Evolutionary conservation across 2,888 invertebrate species (phyloP).

Genomic region (Drosophila mettleri): DNA sequence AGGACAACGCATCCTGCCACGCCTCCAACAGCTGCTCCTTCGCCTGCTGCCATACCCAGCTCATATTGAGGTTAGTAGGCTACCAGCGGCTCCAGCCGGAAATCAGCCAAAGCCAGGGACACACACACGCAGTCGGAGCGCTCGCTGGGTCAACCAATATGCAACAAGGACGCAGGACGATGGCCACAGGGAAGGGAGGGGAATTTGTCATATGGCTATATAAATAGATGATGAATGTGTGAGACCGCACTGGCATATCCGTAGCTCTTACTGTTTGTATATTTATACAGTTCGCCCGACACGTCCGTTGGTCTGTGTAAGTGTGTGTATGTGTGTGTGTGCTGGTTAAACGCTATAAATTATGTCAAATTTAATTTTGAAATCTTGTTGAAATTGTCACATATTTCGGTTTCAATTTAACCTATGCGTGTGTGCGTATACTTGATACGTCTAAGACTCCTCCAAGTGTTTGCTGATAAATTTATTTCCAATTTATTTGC

Average conservation of each 20-base stretch:
- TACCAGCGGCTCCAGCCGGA: slow-evolving; percentile 52
- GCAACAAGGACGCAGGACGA: slow-evolving; percentile 7
- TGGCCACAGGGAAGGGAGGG: not conserved
- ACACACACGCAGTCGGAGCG: slow-evolving; percentile 15
- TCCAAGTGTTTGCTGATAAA: slow-evolving; percentile 3
- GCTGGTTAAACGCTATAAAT: slow-evolving; percentile 50
- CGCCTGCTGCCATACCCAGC: not conserved
- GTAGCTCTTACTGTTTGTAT: slow-evolving; percentile 36
- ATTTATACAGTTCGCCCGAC: slow-evolving; percentile 37
- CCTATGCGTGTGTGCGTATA: slow-evolving; percentile 2
- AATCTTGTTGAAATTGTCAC: slow-evolving; percentile 50
- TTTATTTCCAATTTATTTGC: slow-evolving; percentile 11
- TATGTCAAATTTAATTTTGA: slow-evolving; percentile 77
- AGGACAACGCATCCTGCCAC: slow-evolving; percentile 13
- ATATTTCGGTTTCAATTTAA: slow-evolving; percentile 36
- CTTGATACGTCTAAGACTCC: not conserved
- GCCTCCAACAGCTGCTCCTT: not conserved
- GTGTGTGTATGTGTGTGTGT: slow-evolving; percentile 7
- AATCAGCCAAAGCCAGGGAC: slow-evolving; percentile 51
- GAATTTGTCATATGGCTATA: slow-evolving; percentile 45
- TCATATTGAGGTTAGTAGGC: slow-evolving; percentile 65
- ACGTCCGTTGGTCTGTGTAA: slow-evolving; percentile 7
- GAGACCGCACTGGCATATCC: slow-evolving; percentile 61
- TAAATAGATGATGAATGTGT: slow-evolving; percentile 74
- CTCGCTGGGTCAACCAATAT: slow-evolving; percentile 28